Evolutionary conservation across 1,140 invertebrate species (phyloP), one percentile per base, ranked within the genome.

Genomic region (Drosophila eugracilis): DNA sequence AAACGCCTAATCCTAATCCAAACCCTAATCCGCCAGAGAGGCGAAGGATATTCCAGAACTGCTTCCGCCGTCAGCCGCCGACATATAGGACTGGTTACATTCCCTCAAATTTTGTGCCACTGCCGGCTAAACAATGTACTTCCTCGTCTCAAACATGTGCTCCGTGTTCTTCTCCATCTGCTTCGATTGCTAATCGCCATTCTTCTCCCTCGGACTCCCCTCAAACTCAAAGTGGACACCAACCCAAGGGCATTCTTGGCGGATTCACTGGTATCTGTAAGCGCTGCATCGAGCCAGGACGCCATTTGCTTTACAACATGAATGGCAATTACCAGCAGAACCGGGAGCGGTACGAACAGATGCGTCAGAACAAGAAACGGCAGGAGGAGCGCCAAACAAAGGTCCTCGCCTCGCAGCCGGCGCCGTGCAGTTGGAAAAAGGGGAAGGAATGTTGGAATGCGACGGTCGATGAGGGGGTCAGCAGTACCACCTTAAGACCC

Each of bases 301-400:
- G 66, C 0, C 58, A 86, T 26, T 26, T 85, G 32, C 69, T 86
- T 1, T 88, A 86, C 49, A 75, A 78, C 14, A 28, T 78, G 2
- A 45, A 32, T 19, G 45, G 12, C 4, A 41, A 15, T 4, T 36
- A 50, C 6, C 54, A 41, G 0, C 30, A 28, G 0, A 24, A 30
- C 7, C 34, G 14, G 17, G 21, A 15, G 21, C 22, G 34, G 7
- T 28, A 7, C 7, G 24, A 7, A 2, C 10, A 10, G 0, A 10
- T 17, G 14, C 21, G n/a, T 6, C 9, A 6, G 1, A 17, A 4
- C 5, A 62, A 21, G 0, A 22, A 22, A 0, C 24, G n/a, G 22
- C 5, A 9, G 22, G 21, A 44, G 21, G 12, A 14, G 12, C 17
- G 17, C 4, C 10, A 5, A 0, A 5, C 6, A 34, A 12, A 9